phyloP scores from a whole-genome alignment of 2,888 invertebrate genomes.

The Sarcophaga variegata region DNA sequence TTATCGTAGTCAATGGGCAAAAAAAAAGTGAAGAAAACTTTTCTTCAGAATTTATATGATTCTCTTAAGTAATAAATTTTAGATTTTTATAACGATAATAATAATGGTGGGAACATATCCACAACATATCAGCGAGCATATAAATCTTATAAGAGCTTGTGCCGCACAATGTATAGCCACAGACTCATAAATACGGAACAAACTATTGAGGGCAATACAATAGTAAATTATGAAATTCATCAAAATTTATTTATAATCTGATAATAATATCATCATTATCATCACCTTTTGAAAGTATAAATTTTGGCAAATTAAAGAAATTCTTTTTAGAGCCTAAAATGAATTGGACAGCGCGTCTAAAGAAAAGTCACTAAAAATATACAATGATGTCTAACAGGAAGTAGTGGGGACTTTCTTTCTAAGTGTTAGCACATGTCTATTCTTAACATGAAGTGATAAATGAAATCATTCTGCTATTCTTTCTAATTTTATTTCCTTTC shows the following conservation, averaged over 20 bases:
- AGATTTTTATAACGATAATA: slow-evolving; percentile 19
- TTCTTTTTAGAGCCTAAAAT: too few species aligned
- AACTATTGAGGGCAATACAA: slow-evolving; percentile 35
- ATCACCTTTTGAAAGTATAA: too few species aligned
- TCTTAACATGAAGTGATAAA: too few species aligned
- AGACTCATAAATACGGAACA: not conserved
- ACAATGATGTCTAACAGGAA: too few species aligned
- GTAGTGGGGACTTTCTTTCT: too few species aligned
- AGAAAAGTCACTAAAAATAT: too few species aligned
- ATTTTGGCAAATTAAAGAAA: too few species aligned
- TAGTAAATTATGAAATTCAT: slow-evolving; percentile 36
- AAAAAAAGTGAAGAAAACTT: not conserved
- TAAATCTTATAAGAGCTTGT: slow-evolving; percentile 15
- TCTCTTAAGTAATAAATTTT: slow-evolving; percentile 8
- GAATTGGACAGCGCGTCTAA: too few species aligned
- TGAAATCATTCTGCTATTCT: too few species aligned
- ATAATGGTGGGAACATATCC: slow-evolving; percentile 19
- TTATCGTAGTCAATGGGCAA: not conserved
- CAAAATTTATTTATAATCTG: not conserved
- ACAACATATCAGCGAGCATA: not conserved
- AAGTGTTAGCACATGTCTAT: too few species aligned
- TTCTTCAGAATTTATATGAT: slow-evolving; percentile 38
- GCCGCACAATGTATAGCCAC: not conserved
- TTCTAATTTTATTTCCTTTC: too few species aligned
- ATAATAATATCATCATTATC: not conserved